phyloP scores from a whole-genome alignment of 1,140 invertebrate species.

The Melitaea cinxia region DNA sequence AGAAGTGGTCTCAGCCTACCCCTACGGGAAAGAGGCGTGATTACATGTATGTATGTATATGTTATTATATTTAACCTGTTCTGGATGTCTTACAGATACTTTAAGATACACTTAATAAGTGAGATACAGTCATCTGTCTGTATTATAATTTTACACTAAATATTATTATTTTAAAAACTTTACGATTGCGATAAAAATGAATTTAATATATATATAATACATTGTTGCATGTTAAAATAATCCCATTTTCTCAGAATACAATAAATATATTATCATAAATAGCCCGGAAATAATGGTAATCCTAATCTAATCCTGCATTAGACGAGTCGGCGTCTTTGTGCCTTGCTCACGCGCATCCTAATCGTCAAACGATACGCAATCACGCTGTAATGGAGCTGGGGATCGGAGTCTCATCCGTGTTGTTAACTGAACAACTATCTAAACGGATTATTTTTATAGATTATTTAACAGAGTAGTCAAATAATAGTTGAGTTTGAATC shows the following conservation, averaged over 20 bases:
- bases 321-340: constrained; percentile 58
- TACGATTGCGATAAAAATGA: too few relatives aligned
- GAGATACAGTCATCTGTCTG: too few relatives aligned
- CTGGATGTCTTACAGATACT: too few relatives aligned
- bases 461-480: neutral
- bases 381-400: constrained; percentile 46
- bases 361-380: constrained; percentile 59
- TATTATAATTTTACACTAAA: too few relatives aligned
- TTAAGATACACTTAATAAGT: too few relatives aligned
- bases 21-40: too few relatives aligned
- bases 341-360: constrained; percentile 55
- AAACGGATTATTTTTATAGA: neutral
- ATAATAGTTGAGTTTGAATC: too few relatives aligned
- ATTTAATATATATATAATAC: neutral
- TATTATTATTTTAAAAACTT: too few relatives aligned
- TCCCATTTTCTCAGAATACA: neutral
- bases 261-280: constrained; percentile 11
- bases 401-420: constrained; percentile 23
- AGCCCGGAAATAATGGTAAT: constrained; percentile 14
- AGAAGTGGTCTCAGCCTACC: too few relatives aligned
- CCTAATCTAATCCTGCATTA: constrained; percentile 42
- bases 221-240: neutral
- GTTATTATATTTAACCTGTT: too few relatives aligned
- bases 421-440: constrained; percentile 19
- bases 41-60: too few relatives aligned